Base-by-base conservation (phyloP, 2,888 invertebrate genomes). In the Eurytoma californica region DNA sequence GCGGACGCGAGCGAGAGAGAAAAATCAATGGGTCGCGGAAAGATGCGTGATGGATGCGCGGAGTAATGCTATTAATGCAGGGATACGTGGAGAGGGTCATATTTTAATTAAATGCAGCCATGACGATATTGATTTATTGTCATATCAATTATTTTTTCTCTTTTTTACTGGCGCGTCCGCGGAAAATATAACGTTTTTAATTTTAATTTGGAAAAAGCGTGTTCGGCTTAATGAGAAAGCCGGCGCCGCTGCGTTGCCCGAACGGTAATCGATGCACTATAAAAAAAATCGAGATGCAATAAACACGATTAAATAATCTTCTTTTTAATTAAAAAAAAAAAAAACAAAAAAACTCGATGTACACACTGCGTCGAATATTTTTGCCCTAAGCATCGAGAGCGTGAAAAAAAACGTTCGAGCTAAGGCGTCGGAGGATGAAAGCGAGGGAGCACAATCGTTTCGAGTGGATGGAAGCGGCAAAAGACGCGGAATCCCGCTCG, bases 21-120 rank as follows among this genome's bases (percentile, higher is more conserved):
- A 76, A 76, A 69, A 73, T 72, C 72, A 47, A 72, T 69, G 68
- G 39, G 55, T 5, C 74, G 63, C 65, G 16, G 72, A 13, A 76
- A 77, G 76, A 79, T 68, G 58, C 47, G 81, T 79, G 77, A 79
- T 57, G 77, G 79, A 81, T 79, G 76, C 9, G 30, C 24, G 68
- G 69, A 72, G 79, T 79, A 79, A 79, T 72, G 77, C 79, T 77
- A 77, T 81, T 79, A 79, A 81, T 81, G 68, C 72, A 16, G 55
- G n/a, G 24, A 61, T 49, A 61, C 77, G 74, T 74, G 51, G 77
- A 80, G 74, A 78, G 65, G 65, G 49, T 78, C 72, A 68, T 72
- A 68, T 78, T 81, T 78, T 81, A 81, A 81, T 78, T 81, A 78
- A 78, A 81, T 78, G 75, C 77, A 78, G 68, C 70, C 69, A 49